Conservation (phyloP, 2,113 vertebrate species). For the Thymallus thymallus region DNA sequence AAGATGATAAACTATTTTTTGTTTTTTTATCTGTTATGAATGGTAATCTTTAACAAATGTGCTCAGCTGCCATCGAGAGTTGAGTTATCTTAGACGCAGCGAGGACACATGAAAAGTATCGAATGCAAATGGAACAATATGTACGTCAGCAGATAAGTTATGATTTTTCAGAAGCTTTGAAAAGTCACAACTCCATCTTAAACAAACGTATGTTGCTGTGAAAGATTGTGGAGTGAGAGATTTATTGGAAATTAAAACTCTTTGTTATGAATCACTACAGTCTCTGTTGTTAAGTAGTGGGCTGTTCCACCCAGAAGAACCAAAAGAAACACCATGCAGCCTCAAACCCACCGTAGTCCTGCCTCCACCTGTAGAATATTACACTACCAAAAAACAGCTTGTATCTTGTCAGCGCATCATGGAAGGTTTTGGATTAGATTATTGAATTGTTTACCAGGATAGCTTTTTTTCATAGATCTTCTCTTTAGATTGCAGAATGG, state of each 20-base stretch:
- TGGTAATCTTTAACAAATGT: conserved; percentile 58
- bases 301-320: neutral
- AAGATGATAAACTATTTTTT: conserved; percentile 48
- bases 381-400: too few relatives aligned
- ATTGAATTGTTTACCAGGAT: too few relatives aligned
- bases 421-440: too few relatives aligned
- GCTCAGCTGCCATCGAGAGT: conserved; percentile 4
- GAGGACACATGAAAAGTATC: conserved; percentile 26
- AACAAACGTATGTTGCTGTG: conserved; percentile 42
- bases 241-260: conserved; percentile 41
- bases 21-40: conserved; percentile 14
- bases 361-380: too few relatives aligned
- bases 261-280: conserved; percentile 34
- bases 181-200: conserved; percentile 38
- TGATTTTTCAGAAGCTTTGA: conserved; percentile 35
- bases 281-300: neutral
- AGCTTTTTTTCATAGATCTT: neutral
- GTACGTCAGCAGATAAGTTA: conserved; percentile 15
- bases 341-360: too few relatives aligned
- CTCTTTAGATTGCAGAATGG: neutral
- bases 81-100: conserved; percentile 18
- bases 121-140: conserved; percentile 30
- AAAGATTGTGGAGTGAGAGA: conserved; percentile 28
- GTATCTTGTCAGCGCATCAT: too few relatives aligned
- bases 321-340: neutral